Evolutionary conservation across 1,140 invertebrate genomes (phyloP).

Genomic region (Drusus annulatus): DNA sequence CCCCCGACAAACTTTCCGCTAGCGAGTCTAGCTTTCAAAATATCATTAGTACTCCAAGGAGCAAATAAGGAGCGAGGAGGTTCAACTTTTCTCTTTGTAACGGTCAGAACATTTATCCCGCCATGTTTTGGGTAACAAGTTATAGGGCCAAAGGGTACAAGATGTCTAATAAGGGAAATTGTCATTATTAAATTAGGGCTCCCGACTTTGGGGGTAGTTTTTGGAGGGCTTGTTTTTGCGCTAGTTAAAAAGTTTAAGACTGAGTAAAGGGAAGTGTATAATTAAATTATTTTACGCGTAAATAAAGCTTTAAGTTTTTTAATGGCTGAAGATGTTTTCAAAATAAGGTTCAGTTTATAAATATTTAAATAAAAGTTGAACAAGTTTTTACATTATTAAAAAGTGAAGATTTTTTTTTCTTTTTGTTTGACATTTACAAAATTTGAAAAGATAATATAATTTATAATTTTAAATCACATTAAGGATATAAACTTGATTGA

Average conservation of each 20-base stretch:
- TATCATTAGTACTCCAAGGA: conserved; percentile 55
- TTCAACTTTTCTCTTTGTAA: conserved; percentile 32
- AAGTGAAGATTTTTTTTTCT: too few relatives aligned
- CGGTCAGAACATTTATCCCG: conserved; percentile 29
- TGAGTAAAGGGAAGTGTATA: not conserved
- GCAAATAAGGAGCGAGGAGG: conserved; percentile 13
- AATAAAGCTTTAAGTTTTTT: conserved; percentile 12
- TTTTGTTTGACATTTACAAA: too few relatives aligned
- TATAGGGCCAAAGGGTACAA: conserved; percentile 17
- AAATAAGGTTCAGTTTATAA: too few relatives aligned
- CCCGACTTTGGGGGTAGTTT: conserved; percentile 15
- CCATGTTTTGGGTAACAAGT: conserved; percentile 26
- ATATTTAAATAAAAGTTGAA: too few relatives aligned
- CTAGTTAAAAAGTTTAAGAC: conserved; percentile 15
- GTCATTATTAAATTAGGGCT: conserved; percentile 34
- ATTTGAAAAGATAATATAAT: too few relatives aligned
- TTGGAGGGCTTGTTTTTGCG: conserved; percentile 9
- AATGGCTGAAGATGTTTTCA: not conserved
- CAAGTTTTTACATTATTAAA: too few relatives aligned
- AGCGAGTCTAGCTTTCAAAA: conserved; percentile 52
- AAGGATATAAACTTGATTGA: too few relatives aligned
- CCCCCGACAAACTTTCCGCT: conserved; percentile 43
- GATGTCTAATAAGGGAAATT: conserved; percentile 36
- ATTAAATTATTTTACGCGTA: conserved; percentile 19
- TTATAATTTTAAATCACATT: too few relatives aligned